A percentile compares a stretch with the other conserved stretches of the same genome.
These are phyloP conservation scores for Timema cristinae DNA, from an alignment of 2,888 invertebrate genomes.

Conservation along the genomic window DNA sequence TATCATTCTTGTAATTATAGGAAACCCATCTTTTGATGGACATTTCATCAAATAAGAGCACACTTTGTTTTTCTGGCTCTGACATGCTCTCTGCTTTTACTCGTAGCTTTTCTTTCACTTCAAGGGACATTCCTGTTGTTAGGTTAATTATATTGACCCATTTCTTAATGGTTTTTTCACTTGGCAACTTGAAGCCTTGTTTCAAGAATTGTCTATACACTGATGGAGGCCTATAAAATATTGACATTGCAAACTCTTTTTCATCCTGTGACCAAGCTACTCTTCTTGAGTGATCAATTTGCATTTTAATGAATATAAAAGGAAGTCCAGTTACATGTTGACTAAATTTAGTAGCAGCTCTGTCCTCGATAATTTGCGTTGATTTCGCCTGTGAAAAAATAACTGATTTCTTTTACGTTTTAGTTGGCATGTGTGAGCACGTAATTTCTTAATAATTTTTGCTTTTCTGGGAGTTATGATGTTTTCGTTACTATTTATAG, in stretches of 20 bases:
- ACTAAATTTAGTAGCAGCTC: not conserved
- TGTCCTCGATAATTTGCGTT: not conserved
- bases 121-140: conserved; percentile 32
- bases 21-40: conserved; percentile 32
- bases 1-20: conserved; percentile 32
- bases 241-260: conserved; percentile 35
- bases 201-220: conserved; percentile 35
- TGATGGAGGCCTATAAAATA: conserved; percentile 38
- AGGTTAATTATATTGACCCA: conserved; percentile 31
- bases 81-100: conserved; percentile 34
- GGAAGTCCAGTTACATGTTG: not conserved
- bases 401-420: not conserved
- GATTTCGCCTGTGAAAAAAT: not conserved
- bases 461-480: not conserved
- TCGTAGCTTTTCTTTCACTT: conserved; percentile 32
- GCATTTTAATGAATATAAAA: conserved; percentile 8
- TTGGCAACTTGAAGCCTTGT: conserved; percentile 34
- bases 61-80: conserved; percentile 32
- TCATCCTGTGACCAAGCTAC: conserved; percentile 34
- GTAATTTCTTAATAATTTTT: not conserved
- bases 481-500: not conserved
- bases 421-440: not conserved
- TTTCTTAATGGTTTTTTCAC: conserved; percentile 35
- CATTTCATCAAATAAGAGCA: conserved; percentile 36
- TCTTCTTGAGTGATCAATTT: conserved; percentile 1